Conservation (phyloP, 2,888 invertebrate genomes). For the Micoletzkya japonica region DNA sequence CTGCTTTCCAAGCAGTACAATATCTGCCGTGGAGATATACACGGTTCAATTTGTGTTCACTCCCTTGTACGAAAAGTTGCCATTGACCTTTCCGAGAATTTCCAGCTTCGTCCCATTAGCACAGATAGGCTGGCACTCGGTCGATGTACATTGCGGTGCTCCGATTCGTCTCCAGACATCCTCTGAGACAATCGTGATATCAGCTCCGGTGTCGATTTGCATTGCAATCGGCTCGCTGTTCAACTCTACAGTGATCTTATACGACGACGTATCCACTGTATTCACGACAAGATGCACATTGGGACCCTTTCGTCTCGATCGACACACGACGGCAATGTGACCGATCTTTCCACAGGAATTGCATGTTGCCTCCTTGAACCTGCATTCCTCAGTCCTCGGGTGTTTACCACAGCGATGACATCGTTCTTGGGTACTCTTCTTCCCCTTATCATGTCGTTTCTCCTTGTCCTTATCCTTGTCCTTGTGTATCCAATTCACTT, state of each 20-base stretch:
- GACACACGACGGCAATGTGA: not conserved
- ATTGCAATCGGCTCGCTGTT: not conserved
- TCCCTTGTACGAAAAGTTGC: not conserved
- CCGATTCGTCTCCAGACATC: constrained; percentile 8
- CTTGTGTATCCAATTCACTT: not conserved
- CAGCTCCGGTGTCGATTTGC: not conserved
- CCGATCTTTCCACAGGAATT: constrained; percentile 2
- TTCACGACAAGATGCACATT: not conserved
- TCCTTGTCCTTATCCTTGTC: not conserved
- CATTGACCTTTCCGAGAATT: not conserved
- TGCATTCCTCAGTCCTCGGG: not conserved
- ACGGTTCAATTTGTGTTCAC: not conserved
- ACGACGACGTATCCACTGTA: not conserved
- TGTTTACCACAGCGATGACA: not conserved
- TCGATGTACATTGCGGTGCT: constrained; percentile 2
- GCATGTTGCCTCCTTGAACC: not conserved
- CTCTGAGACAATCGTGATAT: constrained; percentile 15
- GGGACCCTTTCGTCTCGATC: not conserved
- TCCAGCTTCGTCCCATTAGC: constrained; percentile 13
- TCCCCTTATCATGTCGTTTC: not conserved
- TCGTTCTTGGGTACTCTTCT: no score
- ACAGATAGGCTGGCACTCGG: not conserved
- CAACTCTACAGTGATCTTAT: not conserved
- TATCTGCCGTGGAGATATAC: not conserved
- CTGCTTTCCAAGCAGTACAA: not conserved